A percentile compares a stretch with the other conserved stretches of the same genome.
These are phyloP conservation scores for Pseudomyrmex dendroicus DNA, from an alignment of 1,140 invertebrate genomes.

Conservation along the genomic window DNA sequence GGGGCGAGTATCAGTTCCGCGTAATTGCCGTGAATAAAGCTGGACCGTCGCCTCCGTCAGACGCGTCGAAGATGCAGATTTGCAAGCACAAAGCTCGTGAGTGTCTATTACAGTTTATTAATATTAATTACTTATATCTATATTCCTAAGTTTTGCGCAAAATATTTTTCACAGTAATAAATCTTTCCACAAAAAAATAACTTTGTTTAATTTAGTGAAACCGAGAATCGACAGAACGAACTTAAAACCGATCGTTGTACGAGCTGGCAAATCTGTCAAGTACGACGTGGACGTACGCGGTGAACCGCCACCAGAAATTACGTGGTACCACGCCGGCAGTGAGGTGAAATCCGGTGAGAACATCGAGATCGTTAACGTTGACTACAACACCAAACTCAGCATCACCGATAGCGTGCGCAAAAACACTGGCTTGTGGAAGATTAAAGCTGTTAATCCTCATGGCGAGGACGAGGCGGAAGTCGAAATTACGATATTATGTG, in stretches of 20 bases:
- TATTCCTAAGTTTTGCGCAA: background rate
- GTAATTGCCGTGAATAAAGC: slow-evolving; percentile 98
- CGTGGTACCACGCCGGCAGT: slow-evolving; percentile 90
- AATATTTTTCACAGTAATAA: background rate
- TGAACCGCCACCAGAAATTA: slow-evolving; percentile 96
- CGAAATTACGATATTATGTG: slow-evolving; percentile 95
- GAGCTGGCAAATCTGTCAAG: slow-evolving; percentile 96
- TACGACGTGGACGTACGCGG: slow-evolving; percentile 97
- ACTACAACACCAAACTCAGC: slow-evolving; percentile 96
- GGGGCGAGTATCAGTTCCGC: slow-evolving; percentile 97
- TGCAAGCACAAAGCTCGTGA: slow-evolving; percentile 95
- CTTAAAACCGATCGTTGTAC: slow-evolving; percentile 94
- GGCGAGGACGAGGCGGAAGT: slow-evolving; percentile 97
- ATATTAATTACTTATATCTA: background rate
- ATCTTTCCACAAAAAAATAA: slow-evolving; percentile 7
- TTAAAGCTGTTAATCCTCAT: slow-evolving; percentile 95
- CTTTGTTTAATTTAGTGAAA: slow-evolving; percentile 89
- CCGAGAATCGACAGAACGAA: slow-evolving; percentile 98
- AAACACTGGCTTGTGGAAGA: slow-evolving; percentile 96
- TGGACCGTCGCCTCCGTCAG: slow-evolving; percentile 96
- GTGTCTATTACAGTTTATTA: slow-evolving; percentile 75
- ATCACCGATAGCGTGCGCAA: slow-evolving; percentile 93
- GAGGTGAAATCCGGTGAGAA: slow-evolving; percentile 88
- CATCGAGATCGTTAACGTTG: slow-evolving; percentile 94
- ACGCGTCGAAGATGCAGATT: slow-evolving; percentile 95